Base-by-base conservation (phyloP, 2,888 invertebrate species). In the Hydriomena furcata region DNA sequence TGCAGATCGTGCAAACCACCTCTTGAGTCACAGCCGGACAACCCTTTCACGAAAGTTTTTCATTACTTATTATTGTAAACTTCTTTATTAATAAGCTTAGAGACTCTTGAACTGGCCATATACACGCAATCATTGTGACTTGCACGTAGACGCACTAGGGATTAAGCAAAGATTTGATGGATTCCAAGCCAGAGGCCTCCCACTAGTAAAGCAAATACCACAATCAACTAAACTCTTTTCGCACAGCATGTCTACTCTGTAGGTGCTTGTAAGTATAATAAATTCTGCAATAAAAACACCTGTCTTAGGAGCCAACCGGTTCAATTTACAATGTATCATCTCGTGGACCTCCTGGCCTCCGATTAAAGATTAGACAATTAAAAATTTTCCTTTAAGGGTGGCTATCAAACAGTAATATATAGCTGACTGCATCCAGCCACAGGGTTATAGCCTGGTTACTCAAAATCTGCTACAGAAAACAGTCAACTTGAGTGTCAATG, bases 301-400 rank as follows among this genome's bases (percentile, higher is more conserved):
- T 54, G 52, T 61, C 61, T 45, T 52, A 54, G 61, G 53, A 62
- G 57, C 63, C 48, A 63, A 61, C 60, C 60, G 40, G 51, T 58
- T 61, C 61, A 58, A 71, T 68, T 65, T 62, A 68, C 67, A 65
- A 64, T 59, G 63, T 60, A 68, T 65, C 68, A 62, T 65, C 57
- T 38, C n/a, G 12, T 17, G 67, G 81, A 84, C 82, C 81, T 78
- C 82, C 83, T 79, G 79, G 73, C 60, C 72, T 67, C 73, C 71
- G 65, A 67, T 79, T 78, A 77, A 76, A 77, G 76, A 82, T 86
- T 80, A 78, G 79, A 76, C 72, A 80, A 87, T 87, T 87, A 87
- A 84, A 82, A 72, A 71, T 69, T 74, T 73, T 82, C 82, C 75
- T 84, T 84, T 83, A 85, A 83, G 82, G 85, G 79, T 70, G 64